Percentiles rank a stretch among this genome's conserved stretches.
Conservation (phyloP, 2,797 vertebrate genomes). For the Miichthys miiuy region DNA sequence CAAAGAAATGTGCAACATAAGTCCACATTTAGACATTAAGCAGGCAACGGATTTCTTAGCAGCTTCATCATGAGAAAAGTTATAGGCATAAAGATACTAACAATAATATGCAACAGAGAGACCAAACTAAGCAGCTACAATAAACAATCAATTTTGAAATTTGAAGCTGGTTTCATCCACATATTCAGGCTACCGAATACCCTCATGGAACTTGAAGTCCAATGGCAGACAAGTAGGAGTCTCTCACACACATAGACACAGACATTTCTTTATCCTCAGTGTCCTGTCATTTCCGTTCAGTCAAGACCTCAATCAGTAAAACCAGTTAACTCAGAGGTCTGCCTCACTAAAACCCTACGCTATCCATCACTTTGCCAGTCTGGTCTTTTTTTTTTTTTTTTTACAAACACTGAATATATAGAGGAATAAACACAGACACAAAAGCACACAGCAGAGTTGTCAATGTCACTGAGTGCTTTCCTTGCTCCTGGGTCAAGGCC, state of each 20-base stretch:
- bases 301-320: constrained; percentile 38
- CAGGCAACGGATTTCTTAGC: too few relatives aligned
- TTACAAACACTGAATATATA: neutral
- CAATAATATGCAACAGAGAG: too few relatives aligned
- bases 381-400: neutral
- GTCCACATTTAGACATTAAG: too few relatives aligned
- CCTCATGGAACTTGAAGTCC: neutral
- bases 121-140: too few relatives aligned
- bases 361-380: constrained; percentile 17
- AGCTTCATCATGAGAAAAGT: too few relatives aligned
- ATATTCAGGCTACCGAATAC: neutral
- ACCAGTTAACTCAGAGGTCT: constrained; percentile 22
- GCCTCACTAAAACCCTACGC: neutral
- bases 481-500: constrained; percentile 22
- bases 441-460: constrained; percentile 5
- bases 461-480: constrained; percentile 4
- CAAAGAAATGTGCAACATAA: too few relatives aligned
- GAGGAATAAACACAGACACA: constrained; percentile 3
- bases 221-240: neutral
- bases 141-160: too few relatives aligned
- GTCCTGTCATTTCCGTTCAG: neutral
- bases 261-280: constrained; percentile 13
- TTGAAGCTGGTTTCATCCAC: neutral
- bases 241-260: constrained; percentile 3
- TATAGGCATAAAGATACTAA: too few relatives aligned